These are phyloP conservation scores for Peromyscus leucopus DNA, from an alignment of 2,113 vertebrate genomes.

Conservation along the genomic window DNA sequence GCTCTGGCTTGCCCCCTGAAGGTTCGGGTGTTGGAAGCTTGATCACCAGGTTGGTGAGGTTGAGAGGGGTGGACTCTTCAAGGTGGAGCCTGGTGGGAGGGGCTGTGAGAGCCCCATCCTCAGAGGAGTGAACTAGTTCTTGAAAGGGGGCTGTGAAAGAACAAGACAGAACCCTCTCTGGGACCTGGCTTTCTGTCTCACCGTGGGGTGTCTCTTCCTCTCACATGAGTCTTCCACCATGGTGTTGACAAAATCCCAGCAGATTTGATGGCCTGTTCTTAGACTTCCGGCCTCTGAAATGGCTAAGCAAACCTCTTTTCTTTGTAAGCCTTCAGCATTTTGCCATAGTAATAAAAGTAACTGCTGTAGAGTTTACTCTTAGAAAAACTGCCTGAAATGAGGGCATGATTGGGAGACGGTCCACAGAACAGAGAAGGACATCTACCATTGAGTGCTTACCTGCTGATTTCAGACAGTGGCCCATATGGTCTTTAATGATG, in stretches of 20 bases:
- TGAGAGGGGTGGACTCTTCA: not conserved
- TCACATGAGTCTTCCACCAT: not conserved
- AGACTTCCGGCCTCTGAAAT: not conserved
- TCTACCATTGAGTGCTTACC: not conserved
- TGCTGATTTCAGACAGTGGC: not conserved
- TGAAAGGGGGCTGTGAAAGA: not conserved
- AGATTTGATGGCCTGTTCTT: not conserved
- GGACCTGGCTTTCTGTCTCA: not conserved
- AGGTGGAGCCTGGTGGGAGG: not conserved
- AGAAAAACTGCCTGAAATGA: not conserved
- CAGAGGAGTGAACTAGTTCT: not conserved
- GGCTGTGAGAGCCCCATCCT: not conserved
- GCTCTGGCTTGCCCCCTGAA: not conserved
- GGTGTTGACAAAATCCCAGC: no score
- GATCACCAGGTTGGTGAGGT: not conserved
- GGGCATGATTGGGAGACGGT: not conserved
- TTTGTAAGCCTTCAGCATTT: not conserved
- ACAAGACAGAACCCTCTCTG: not conserved
- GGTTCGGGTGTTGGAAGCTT: not conserved
- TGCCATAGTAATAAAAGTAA: not conserved
- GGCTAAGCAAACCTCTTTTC: not conserved
- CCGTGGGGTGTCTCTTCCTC: fast-evolving
- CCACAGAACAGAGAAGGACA: not conserved
- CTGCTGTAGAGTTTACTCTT: not conserved
- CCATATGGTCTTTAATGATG: not conserved